Conservation (phyloP, 2,797 vertebrate genomes). For the Leuciscus waleckii region DNA sequence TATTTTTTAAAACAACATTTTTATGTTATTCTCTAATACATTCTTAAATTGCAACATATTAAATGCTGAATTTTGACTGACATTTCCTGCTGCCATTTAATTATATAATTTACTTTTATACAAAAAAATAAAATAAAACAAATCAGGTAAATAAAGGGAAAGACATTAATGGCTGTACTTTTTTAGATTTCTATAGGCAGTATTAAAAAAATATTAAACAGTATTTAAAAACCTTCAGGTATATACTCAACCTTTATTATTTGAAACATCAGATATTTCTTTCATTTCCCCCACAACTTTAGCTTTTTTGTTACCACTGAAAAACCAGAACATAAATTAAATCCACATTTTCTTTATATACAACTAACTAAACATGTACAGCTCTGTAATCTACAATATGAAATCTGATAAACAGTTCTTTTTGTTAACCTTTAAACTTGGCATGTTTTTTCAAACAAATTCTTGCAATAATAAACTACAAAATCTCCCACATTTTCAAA, state of each 20-base stretch:
- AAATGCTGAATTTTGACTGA: not conserved
- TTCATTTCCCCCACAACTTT: not conserved
- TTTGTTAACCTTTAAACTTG: not conserved
- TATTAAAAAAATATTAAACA: not conserved
- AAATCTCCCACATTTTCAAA: not conserved
- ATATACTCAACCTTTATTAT: not conserved
- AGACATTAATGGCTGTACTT: not conserved
- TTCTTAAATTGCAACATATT: not conserved
- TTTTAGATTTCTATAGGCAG: not conserved
- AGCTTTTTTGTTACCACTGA: not conserved
- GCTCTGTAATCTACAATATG: slow-evolving; percentile 5
- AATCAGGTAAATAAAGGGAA: not conserved
- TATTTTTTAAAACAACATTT: not conserved
- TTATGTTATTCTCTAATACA: not conserved
- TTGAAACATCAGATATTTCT: not conserved
- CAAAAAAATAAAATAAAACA: not conserved
- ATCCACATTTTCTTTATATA: not conserved
- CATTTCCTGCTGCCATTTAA: not conserved
- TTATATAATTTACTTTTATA: not conserved
- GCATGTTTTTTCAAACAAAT: not conserved
- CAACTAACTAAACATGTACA: not conserved
- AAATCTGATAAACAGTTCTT: not conserved
- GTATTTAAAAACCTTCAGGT: not conserved
- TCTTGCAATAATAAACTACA: not conserved
- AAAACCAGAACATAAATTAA: not conserved